Conservation (phyloP, 2,888 invertebrate species). For the Epistrophella euchroma region DNA sequence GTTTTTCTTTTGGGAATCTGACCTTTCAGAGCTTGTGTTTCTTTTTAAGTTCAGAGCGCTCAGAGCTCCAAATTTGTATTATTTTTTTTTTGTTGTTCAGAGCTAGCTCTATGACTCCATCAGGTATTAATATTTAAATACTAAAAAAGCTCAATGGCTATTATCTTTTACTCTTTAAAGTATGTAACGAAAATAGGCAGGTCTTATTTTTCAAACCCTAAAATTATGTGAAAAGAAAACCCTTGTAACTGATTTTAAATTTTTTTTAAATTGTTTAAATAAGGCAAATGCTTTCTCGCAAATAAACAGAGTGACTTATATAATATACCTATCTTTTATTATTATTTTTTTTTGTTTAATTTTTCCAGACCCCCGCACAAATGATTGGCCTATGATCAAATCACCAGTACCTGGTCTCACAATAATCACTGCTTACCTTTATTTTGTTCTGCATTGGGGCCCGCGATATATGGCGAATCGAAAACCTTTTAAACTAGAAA, state of each 20-base stretch:
- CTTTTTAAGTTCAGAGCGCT: no score
- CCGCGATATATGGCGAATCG: constrained; percentile 94
- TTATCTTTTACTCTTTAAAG: background rate
- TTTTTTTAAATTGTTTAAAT: no score
- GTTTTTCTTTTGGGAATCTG: no score
- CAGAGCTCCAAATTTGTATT: no score
- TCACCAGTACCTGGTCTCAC: constrained; percentile 89
- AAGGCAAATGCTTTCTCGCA: no score
- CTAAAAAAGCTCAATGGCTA: background rate
- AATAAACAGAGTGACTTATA: no score
- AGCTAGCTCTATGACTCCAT: no score
- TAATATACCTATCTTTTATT: no score
- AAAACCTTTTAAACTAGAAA: constrained; percentile 92
- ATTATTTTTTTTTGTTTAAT: background rate
- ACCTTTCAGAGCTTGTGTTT: no score
- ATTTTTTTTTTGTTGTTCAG: no score
- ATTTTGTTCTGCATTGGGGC: constrained; percentile 91
- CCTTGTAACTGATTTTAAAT: background rate
- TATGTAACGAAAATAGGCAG: background rate
- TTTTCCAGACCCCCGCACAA: constrained; percentile 86
- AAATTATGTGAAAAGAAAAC: background rate
- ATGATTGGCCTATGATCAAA: constrained; percentile 87
- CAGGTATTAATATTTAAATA: background rate
- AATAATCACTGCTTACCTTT: constrained; percentile 88
- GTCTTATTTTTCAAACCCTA: background rate